phyloP scores from a whole-genome alignment of 1,140 invertebrate species.

The Drosophila ohnishii region DNA sequence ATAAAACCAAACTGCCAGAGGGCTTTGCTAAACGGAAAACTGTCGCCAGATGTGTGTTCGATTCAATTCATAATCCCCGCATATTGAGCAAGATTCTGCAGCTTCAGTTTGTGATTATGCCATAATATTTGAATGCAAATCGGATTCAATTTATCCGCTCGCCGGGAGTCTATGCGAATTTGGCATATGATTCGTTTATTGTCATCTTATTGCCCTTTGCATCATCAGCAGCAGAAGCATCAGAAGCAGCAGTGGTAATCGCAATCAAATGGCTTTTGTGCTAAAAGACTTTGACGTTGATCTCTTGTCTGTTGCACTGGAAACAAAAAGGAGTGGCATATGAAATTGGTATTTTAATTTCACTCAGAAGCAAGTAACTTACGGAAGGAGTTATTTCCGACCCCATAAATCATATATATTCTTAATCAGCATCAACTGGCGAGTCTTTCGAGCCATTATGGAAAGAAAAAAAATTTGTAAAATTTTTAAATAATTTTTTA shows the following conservation, averaged over 20 bases:
- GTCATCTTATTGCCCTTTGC: conserved; percentile 28
- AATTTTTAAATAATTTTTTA: no score
- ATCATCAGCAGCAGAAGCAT: not conserved
- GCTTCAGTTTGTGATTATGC: conserved; percentile 38
- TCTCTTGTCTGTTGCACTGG: conserved; percentile 11
- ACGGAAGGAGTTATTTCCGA: no score
- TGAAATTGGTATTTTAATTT: no score
- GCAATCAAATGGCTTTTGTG: conserved; percentile 9
- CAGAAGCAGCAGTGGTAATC: not conserved
- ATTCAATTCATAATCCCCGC: conserved; percentile 25
- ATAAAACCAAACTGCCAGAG: conserved; percentile 32
- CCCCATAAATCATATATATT: no score
- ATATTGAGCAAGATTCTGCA: conserved; percentile 30
- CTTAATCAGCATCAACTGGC: no score
- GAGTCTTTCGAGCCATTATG: no score
- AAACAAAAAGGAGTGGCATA: not conserved
- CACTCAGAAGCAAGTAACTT: no score
- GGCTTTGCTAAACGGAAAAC: conserved; percentile 20
- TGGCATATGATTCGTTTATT: conserved; percentile 55
- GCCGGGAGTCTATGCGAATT: conserved; percentile 38
- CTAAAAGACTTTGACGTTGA: conserved; percentile 11
- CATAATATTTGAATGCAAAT: conserved; percentile 48
- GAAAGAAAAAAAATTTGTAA: no score
- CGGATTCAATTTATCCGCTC: conserved; percentile 25
- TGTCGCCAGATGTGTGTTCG: conserved; percentile 39